phyloP scores from a whole-genome alignment of 2,113 vertebrate species.

The Sialia sialis region DNA sequence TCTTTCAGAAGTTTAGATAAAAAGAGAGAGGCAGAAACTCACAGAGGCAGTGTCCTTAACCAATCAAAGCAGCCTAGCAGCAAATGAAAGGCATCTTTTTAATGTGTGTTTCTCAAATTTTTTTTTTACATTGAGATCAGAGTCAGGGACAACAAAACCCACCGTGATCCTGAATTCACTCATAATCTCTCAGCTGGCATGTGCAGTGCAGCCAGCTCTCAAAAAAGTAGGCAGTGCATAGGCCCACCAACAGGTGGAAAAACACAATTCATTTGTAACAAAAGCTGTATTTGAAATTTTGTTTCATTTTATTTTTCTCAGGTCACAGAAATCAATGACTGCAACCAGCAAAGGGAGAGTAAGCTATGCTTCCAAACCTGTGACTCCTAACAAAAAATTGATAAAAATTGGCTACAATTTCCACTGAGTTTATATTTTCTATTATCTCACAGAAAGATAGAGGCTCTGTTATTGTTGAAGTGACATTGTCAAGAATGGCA shows the following conservation, averaged over 20 bases:
- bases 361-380: not conserved
- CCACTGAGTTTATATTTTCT: not conserved
- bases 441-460: not conserved
- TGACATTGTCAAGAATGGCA: not conserved
- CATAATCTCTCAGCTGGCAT: rapidly evolving
- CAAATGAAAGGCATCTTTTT: not conserved
- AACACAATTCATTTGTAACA: not conserved
- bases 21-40: not conserved
- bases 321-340: not conserved
- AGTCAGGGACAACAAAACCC: not conserved
- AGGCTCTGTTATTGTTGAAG: not conserved
- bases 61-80: not conserved
- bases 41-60: not conserved
- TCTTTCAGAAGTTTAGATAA: not conserved
- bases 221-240: rapidly evolving
- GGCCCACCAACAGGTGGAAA: not conserved
- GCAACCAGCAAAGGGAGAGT: not conserved
- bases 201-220: not conserved
- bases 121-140: not conserved
- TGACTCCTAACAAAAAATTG: not conserved
- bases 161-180: not conserved
- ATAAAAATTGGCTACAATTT: not conserved
- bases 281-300: not conserved
- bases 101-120: not conserved
- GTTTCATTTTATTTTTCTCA: not conserved